These are phyloP conservation scores for Epinotia bilunana DNA, from an alignment of 2,888 invertebrate genomes.

Conservation along the genomic window DNA sequence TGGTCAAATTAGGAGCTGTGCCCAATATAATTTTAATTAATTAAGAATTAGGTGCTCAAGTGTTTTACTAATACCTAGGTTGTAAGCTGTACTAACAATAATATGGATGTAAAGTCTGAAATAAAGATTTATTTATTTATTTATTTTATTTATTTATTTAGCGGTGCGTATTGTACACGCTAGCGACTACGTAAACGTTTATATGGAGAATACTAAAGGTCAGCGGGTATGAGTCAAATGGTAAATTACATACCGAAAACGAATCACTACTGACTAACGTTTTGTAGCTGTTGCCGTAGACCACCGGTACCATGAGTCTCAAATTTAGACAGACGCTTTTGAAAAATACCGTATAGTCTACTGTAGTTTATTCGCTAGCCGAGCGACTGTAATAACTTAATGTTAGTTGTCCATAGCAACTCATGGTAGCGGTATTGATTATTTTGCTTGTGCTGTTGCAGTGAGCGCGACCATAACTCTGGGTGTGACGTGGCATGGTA, in stretches of 20 bases:
- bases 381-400: neutral
- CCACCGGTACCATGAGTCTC: constrained; percentile 7
- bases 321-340: neutral
- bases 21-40: too few species aligned
- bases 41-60: too few species aligned
- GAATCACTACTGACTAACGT: neutral
- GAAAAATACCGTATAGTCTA: neutral
- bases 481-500: constrained; percentile 56
- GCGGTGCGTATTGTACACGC: too few species aligned
- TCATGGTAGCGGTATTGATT: too few species aligned
- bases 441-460: constrained; percentile 42
- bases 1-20: too few species aligned
- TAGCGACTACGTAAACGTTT: too few species aligned
- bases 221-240: neutral
- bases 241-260: neutral
- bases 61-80: too few species aligned
- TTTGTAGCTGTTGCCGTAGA: neutral
- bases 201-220: neutral
- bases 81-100: too few species aligned
- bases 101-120: too few species aligned
- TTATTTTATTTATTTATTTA: too few species aligned
- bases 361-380: neutral
- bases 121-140: too few species aligned
- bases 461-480: constrained; percentile 57
- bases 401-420: neutral